phyloP scores from a whole-genome alignment of 2,888 invertebrate genomes.

The Scrobipalpa costella region DNA sequence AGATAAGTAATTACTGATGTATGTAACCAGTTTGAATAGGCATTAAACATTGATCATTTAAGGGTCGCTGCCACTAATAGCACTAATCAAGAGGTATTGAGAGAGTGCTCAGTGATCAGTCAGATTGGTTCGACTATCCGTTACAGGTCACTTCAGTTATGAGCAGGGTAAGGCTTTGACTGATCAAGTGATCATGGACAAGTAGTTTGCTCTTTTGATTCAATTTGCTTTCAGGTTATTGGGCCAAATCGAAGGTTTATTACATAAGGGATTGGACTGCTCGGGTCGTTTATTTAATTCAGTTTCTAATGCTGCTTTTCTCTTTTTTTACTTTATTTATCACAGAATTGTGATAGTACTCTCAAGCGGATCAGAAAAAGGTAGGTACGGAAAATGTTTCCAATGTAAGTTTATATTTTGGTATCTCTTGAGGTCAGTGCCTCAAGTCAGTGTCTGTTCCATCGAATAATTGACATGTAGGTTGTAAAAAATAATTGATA shows the following conservation, averaged over 20 bases:
- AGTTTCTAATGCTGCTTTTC: not conserved
- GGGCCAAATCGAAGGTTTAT: not conserved
- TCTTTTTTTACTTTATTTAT: too few relatives aligned
- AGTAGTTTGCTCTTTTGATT: conserved; percentile 3
- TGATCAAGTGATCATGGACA: not conserved
- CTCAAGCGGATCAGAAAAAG: too few relatives aligned
- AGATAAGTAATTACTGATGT: not conserved
- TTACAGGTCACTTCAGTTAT: conserved; percentile 4
- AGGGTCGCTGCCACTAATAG: not conserved
- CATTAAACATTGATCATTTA: not conserved
- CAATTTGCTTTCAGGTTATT: conserved; percentile 1
- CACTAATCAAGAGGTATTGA: not conserved
- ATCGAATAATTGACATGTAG: too few relatives aligned
- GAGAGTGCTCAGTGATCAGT: conserved; percentile 1
- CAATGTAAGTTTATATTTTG: too few relatives aligned
- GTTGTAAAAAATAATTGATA: too few relatives aligned
- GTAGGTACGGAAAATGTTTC: too few relatives aligned
- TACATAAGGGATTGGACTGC: not conserved
- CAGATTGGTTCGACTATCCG: not conserved
- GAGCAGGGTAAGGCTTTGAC: not conserved
- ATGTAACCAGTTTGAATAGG: not conserved
- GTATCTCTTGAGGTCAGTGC: too few relatives aligned
- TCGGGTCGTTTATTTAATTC: not conserved
- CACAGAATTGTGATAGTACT: too few relatives aligned
- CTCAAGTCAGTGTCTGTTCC: too few relatives aligned